Evolutionary conservation across 1,140 invertebrate species (phyloP).

Genomic region (Drosophila nasuta): DNA sequence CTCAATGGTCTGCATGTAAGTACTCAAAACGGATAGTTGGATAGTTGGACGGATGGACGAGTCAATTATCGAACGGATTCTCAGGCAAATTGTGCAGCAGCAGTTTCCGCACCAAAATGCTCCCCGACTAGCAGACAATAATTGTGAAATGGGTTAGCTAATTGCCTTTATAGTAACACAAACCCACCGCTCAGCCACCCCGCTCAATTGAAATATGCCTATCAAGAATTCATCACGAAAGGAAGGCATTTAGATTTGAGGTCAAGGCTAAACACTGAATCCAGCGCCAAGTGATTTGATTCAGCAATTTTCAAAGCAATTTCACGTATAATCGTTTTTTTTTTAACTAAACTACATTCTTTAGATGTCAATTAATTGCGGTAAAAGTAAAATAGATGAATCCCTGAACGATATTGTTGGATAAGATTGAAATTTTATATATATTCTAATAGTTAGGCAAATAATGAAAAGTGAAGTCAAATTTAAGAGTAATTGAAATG

Average conservation of each 20-base stretch:
- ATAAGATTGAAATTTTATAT: no score
- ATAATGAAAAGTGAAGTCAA: no score
- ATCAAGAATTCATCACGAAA: slow-evolving; percentile 1
- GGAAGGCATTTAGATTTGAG: slow-evolving; percentile 10
- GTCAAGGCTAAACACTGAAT: slow-evolving; percentile 7
- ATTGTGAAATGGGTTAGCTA: slow-evolving; percentile 39
- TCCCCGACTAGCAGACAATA: slow-evolving; percentile 27
- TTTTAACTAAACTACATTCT: no score
- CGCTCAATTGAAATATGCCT: neutral
- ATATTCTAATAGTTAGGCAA: no score
- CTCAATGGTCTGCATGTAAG: slow-evolving; percentile 94
- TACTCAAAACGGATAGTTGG: slow-evolving; percentile 38
- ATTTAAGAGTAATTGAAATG: no score
- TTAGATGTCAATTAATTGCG: no score
- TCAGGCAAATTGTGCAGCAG: slow-evolving; percentile 29
- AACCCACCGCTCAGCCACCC: neutral
- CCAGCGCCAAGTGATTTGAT: neutral
- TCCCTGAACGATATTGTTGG: no score
- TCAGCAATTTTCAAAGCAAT: neutral
- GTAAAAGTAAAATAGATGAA: no score
- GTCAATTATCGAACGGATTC: slow-evolving; percentile 39
- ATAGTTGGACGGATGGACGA: slow-evolving; percentile 26
- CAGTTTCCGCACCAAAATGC: slow-evolving; percentile 38
- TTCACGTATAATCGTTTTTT: neutral
- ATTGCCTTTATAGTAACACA: slow-evolving; percentile 22